Percentiles rank a stretch among this genome's conserved stretches.
Evolutionary conservation across 2,888 invertebrate species (phyloP).

Genomic region (Tanytarsus gracilentus): DNA sequence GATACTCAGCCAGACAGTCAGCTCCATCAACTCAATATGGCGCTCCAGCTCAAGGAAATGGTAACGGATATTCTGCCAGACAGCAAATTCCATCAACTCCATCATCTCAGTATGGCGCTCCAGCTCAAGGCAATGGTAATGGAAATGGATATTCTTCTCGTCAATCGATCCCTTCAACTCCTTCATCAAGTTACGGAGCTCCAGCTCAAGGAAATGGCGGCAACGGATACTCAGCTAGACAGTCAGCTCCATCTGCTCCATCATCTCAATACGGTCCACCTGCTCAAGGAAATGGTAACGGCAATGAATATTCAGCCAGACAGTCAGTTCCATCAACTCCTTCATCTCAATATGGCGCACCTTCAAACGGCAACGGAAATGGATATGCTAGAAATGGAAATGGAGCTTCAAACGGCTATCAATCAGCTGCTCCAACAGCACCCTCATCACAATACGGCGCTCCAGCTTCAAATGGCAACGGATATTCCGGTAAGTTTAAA

Average conservation of each 20-base stretch:
- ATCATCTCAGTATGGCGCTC: not conserved
- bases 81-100: not conserved
- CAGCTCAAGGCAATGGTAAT: not conserved
- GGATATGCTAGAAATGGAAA: not conserved
- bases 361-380: not conserved
- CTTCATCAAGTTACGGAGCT: too few relatives aligned
- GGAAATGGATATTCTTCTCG: not conserved
- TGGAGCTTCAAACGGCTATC: not conserved
- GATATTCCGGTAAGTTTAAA: not conserved
- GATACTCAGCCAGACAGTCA: not conserved
- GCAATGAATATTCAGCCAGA: not conserved
- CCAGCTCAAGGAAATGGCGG: too few relatives aligned
- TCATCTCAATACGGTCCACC: conserved; percentile 14
- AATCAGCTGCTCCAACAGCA: too few relatives aligned
- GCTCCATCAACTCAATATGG: conserved; percentile 12
- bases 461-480: not conserved
- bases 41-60: conserved; percentile 4
- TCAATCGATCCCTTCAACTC: too few relatives aligned
- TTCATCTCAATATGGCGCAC: conserved; percentile 7
- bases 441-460: conserved; percentile 11
- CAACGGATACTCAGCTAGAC: not conserved
- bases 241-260: not conserved
- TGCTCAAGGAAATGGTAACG: not conserved
- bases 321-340: not conserved
- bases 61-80: not conserved